Percentiles rank a stretch among this genome's conserved stretches.
Conservation (phyloP, 2,797 vertebrate genomes). For the Darevskia mixta region DNA sequence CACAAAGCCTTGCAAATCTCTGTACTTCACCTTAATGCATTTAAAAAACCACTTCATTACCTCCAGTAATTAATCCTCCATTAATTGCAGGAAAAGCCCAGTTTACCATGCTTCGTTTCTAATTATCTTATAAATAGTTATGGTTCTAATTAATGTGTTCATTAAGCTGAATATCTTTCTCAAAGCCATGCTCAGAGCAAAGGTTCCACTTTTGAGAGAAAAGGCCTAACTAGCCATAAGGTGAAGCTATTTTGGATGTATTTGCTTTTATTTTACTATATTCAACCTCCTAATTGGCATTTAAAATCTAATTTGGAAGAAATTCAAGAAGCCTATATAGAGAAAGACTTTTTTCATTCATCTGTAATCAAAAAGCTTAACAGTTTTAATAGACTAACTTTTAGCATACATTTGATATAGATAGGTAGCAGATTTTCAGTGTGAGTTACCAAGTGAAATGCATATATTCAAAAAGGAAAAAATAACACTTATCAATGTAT, state of each 20-base stretch:
- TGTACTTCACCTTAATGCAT: conserved; percentile 99
- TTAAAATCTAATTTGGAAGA: conserved; percentile 99
- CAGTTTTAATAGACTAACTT: conserved; percentile 80
- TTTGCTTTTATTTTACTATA: conserved; percentile 99
- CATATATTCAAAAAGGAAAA: conserved; percentile 49
- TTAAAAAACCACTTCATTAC: conserved; percentile 99
- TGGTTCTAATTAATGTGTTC: conserved; percentile 99
- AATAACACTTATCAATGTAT: not conserved
- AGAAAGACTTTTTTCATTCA: conserved; percentile 77
- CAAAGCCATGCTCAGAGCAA: conserved; percentile 99
- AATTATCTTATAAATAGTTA: conserved; percentile 99
- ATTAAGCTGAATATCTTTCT: conserved; percentile 99
- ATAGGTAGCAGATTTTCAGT: conserved; percentile 72
- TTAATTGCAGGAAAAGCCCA: conserved; percentile 99
- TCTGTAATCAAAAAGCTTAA: conserved; percentile 81
- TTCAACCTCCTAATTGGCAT: conserved; percentile 99
- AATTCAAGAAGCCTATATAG: conserved; percentile 97
- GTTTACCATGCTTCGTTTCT: conserved; percentile 99
- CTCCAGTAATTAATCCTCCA: conserved; percentile 99
- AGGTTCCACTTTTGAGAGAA: conserved; percentile 93
- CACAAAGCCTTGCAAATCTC: conserved; percentile 98
- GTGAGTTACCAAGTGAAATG: conserved; percentile 68
- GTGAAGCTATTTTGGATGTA: conserved; percentile 97
- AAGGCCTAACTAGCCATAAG: conserved; percentile 99
- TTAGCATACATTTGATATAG: conserved; percentile 75